These are phyloP conservation scores for Poecilia wingei DNA, from an alignment of 2,797 vertebrate species.

Conservation along the genomic window DNA sequence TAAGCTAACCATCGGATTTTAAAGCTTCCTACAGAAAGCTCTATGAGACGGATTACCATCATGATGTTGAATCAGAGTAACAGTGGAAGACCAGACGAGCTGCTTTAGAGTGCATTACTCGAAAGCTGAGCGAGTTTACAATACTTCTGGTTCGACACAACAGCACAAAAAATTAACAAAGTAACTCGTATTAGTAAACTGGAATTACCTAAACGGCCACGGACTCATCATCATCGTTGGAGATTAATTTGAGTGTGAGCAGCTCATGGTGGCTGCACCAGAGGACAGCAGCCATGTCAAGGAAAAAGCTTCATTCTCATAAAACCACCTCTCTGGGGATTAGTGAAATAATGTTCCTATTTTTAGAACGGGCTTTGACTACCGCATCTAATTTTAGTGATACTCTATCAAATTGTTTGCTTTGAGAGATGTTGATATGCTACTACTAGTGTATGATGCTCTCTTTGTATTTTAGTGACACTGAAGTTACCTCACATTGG, in stretches of 20 bases:
- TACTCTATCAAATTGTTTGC: neutral
- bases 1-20: neutral
- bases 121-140: too few relatives aligned
- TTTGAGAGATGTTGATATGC: neutral
- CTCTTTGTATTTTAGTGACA: neutral
- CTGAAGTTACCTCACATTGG: neutral
- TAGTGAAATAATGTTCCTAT: conserved; percentile 32
- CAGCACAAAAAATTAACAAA: neutral
- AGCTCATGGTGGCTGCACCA: conserved; percentile 6
- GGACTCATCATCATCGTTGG: neutral
- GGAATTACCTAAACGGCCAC: neutral
- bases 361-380: conserved; percentile 10
- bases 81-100: neutral
- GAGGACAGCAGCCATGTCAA: neutral
- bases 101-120: neutral
- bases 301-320: conserved; percentile 11
- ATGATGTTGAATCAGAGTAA: neutral
- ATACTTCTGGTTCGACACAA: neutral
- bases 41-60: neutral
- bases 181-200: neutral
- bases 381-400: conserved; percentile 12
- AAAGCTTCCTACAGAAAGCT: neutral
- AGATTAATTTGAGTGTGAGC: neutral
- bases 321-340: conserved; percentile 30
- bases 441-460: neutral